A percentile compares a stretch with the other conserved stretches of the same genome.
These are phyloP conservation scores for Anolis carolinensis DNA, from an alignment of 2,113 vertebrate species.

Conservation along the genomic window DNA sequence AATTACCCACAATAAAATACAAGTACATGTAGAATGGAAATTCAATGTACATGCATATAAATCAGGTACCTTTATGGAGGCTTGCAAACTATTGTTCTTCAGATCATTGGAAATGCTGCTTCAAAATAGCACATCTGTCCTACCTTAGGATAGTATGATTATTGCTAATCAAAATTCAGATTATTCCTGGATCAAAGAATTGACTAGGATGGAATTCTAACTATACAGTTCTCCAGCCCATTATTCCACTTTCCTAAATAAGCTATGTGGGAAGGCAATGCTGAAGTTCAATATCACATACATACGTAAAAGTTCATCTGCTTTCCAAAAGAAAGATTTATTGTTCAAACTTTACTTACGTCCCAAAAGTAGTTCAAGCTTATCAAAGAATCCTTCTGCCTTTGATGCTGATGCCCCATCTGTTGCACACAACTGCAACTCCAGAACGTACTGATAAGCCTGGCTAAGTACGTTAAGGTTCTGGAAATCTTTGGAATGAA, in stretches of 20 bases:
- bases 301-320: background rate
- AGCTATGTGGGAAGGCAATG: background rate
- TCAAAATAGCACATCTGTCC: background rate
- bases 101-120: background rate
- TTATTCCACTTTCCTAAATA: background rate
- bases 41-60: background rate
- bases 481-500: background rate
- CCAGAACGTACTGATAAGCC: background rate
- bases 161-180: background rate
- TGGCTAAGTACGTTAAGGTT: background rate
- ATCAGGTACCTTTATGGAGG: background rate
- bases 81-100: background rate
- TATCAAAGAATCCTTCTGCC: background rate
- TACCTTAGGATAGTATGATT: background rate
- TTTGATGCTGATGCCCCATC: background rate
- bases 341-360: background rate
- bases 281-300: background rate
- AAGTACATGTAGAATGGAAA: too few relatives aligned
- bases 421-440: background rate
- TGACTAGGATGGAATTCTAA: background rate
- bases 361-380: background rate
- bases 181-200: background rate
- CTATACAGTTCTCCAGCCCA: background rate
- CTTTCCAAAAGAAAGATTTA: background rate
- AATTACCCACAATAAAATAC: background rate